Percentiles rank a stretch among this genome's conserved stretches.
phyloP scores from a whole-genome alignment of 2,888 invertebrate genomes.

The Blomia tropicalis region DNA sequence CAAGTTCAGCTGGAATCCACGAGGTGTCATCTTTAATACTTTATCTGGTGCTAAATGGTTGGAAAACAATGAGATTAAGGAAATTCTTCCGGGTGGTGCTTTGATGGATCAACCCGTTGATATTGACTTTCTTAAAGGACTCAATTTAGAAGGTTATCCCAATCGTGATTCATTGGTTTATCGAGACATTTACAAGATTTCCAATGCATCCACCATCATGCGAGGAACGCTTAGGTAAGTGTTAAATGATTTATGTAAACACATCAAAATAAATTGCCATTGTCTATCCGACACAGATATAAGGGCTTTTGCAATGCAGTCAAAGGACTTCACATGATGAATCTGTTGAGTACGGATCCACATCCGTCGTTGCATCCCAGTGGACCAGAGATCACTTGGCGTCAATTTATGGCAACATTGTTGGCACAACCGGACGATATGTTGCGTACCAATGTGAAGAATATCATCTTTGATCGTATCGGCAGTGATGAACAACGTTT shows the following conservation, averaged over 20 bases:
- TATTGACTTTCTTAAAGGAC: constrained; percentile 83
- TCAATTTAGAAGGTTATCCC: constrained; percentile 87
- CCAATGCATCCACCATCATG: constrained; percentile 59
- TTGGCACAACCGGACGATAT: constrained; percentile 65
- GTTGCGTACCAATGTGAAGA: constrained; percentile 79
- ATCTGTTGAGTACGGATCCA: constrained; percentile 65
- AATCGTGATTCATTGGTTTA: constrained; percentile 89
- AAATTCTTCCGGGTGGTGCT: constrained; percentile 72
- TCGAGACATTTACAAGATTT: constrained; percentile 66
- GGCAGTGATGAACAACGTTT: constrained; percentile 45
- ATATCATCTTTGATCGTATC: constrained; percentile 62
- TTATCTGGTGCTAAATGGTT: constrained; percentile 74
- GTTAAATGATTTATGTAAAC: background rate
- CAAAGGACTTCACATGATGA: constrained; percentile 66
- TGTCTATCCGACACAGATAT: too few species aligned
- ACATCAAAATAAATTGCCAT: background rate
- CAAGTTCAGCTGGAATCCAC: constrained; percentile 69
- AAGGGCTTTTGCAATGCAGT: constrained; percentile 72
- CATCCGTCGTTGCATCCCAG: constrained; percentile 80
- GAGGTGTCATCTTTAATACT: constrained; percentile 77
- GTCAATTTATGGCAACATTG: constrained; percentile 65
- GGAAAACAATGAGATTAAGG: constrained; percentile 56
- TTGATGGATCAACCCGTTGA: constrained; percentile 63
- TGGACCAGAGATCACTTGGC: constrained; percentile 92
- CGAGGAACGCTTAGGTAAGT: constrained; percentile 77